A percentile compares a stretch with the other conserved stretches of the same genome.
phyloP scores from a whole-genome alignment of 2,888 invertebrate genomes.

The Desoria tigrina region DNA sequence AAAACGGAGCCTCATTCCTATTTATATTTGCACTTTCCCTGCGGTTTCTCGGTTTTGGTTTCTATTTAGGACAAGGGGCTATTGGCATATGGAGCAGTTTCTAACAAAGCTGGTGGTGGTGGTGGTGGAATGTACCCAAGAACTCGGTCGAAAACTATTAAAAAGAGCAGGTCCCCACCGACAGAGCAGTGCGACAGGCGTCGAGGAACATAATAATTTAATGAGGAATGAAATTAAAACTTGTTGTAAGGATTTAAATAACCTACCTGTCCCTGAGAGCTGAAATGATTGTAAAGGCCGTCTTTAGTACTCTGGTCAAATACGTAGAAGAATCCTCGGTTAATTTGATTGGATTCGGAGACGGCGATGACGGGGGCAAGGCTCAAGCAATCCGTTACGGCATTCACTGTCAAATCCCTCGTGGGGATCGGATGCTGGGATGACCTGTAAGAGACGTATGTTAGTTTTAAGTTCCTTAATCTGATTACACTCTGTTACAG shows the following conservation, averaged over 20 bases:
- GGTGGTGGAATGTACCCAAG: no score
- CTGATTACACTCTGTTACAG: no score
- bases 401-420: constrained; percentile 79
- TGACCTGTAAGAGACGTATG: constrained; percentile 2
- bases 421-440: constrained; percentile 76
- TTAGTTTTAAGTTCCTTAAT: not conserved
- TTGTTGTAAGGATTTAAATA: not conserved
- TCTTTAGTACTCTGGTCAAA: constrained; percentile 80
- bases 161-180: no score
- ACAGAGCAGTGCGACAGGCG: no score
- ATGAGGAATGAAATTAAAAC: not conserved
- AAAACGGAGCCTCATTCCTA: no score
- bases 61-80: no score
- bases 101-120: no score
- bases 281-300: constrained; percentile 65
- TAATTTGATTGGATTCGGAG: constrained; percentile 71
- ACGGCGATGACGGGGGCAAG: constrained; percentile 74
- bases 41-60: no score
- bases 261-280: constrained; percentile 61
- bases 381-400: constrained; percentile 81
- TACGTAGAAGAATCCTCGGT: constrained; percentile 74
- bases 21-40: no score
- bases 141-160: no score
- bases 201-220: no score
- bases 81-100: no score